Conservation (phyloP, 1,140 invertebrate species). For the Harlomillsia oculata region DNA sequence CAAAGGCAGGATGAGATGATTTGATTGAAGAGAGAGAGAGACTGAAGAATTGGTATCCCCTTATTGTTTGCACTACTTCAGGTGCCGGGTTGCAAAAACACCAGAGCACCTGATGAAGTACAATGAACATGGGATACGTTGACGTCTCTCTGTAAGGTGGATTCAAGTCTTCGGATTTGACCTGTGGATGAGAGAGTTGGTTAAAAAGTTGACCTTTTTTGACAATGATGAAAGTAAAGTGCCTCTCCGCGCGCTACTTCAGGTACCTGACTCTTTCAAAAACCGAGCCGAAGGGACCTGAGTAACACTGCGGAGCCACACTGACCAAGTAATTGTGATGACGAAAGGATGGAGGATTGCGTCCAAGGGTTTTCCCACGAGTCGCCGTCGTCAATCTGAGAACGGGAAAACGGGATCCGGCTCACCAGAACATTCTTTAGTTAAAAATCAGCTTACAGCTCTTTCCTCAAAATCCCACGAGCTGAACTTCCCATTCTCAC, state of each 20-base stretch:
- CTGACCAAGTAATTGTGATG: conserved; percentile 1
- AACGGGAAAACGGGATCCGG: too few relatives aligned
- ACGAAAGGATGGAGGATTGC: too few relatives aligned
- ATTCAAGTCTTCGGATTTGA: not conserved
- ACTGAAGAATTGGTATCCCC: conserved; percentile 35
- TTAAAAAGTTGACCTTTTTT: not conserved
- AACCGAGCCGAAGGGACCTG: conserved; percentile 60
- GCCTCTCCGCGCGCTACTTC: conserved; percentile 86
- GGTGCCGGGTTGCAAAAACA: conserved; percentile 71
- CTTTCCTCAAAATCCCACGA: too few relatives aligned
- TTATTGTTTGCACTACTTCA: conserved; percentile 84
- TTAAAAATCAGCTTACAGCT: too few relatives aligned
- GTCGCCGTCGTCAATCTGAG: too few relatives aligned
- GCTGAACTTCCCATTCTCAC: too few relatives aligned
- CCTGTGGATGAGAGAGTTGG: not conserved
- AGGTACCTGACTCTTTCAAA: conserved; percentile 80
- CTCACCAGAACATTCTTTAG: too few relatives aligned
- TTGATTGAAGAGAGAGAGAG: too few relatives aligned
- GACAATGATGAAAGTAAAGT: conserved; percentile 32
- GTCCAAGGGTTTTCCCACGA: too few relatives aligned
- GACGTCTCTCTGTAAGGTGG: not conserved
- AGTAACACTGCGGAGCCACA: conserved; percentile 39
- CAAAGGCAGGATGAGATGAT: too few relatives aligned
- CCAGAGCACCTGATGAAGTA: conserved; percentile 99
- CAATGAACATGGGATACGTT: conserved; percentile 70